Base-by-base conservation (phyloP, 2,797 vertebrate species). In the Clarias platycephalus region DNA sequence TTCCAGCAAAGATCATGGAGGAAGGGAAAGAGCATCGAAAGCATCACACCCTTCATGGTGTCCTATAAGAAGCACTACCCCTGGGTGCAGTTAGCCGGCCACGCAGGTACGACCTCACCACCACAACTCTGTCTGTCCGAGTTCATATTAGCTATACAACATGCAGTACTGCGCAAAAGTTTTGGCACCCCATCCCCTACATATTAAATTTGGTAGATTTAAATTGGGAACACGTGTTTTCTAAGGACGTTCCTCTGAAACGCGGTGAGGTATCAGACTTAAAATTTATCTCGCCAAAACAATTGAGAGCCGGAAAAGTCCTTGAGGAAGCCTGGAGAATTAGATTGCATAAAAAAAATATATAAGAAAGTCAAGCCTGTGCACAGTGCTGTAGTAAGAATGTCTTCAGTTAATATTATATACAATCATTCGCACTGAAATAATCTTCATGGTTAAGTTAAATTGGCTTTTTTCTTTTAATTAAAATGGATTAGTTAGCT, bases 51-150 rank as follows among this genome's bases (percentile, higher is more conserved):
- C 0, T 96, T 97, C 0, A 86, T 95, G 3, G 95, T 96, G 89
- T 97, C 96, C 84, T 95, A 95, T 88, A 95, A 95, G 85, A 96
- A 96, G 85, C 94, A 93, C 80, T 96, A 96, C 88, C 95, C 96
- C 0, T 97, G 97, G 97, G 96, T 98, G 89, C 97, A 97, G 91
- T 94, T 97, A 0, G 96, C 97, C 0, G 97, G 97, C 67, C 97
- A 98, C 2, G 94, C 96, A 92, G 97, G 97, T 98, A 91, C 78
- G 7, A 31, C 40, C 24, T 53, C 20, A 22, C 44, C 12, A 5
- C 16, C 71, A 74, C 37, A 7, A 7, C 37, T 8, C 37, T 71
- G 22, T 71, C 40, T 37, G 8, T 22, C 66, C 31, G 4, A 2
- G 44, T 49, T 49, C 44, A 49, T 49, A 12, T 49, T 49, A 2